Evolutionary conservation across 2,888 invertebrate species (phyloP).

Genomic region (Lycocerus yunnanus): DNA sequence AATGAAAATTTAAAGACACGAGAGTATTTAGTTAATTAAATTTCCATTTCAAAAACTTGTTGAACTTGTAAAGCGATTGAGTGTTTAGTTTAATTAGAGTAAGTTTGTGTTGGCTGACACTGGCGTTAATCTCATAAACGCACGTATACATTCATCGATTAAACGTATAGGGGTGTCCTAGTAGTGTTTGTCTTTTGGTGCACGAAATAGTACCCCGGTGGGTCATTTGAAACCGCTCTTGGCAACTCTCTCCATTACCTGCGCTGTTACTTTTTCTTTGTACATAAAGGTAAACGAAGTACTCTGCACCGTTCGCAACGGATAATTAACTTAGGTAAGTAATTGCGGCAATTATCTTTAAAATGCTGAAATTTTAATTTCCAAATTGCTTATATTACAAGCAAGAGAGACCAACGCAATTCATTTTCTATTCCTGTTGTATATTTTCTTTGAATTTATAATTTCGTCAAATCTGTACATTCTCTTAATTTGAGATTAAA

Average conservation of each 20-base stretch:
- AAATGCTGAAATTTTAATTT: conserved; percentile 7
- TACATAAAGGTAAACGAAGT: conserved; percentile 8
- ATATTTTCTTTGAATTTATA: conserved; percentile 31
- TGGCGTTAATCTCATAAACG: conserved; percentile 9
- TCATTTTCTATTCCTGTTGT: neutral
- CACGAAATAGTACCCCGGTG: conserved; percentile 10
- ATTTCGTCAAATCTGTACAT: conserved; percentile 37
- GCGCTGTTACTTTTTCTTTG: conserved; percentile 10
- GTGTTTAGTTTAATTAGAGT: conserved; percentile 12
- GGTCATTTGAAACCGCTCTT: conserved; percentile 6
- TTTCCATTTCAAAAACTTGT: neutral
- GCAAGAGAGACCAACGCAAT: neutral
- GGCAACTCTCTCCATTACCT: conserved; percentile 23
- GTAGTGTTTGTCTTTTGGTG: neutral
- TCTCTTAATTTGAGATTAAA: conserved; percentile 38
- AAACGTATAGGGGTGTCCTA: conserved; percentile 1
- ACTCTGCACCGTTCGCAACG: conserved; percentile 17
- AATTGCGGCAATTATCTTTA: conserved; percentile 19
- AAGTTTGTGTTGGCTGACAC: conserved; percentile 7
- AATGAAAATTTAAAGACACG: neutral
- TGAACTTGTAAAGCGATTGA: neutral
- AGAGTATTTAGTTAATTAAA: neutral
- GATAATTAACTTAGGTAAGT: conserved; percentile 23
- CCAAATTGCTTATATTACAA: neutral
- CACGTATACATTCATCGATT: conserved; percentile 13